Base-by-base conservation (phyloP, 1,140 invertebrate species). In the Trichogramma pretiosum region DNA sequence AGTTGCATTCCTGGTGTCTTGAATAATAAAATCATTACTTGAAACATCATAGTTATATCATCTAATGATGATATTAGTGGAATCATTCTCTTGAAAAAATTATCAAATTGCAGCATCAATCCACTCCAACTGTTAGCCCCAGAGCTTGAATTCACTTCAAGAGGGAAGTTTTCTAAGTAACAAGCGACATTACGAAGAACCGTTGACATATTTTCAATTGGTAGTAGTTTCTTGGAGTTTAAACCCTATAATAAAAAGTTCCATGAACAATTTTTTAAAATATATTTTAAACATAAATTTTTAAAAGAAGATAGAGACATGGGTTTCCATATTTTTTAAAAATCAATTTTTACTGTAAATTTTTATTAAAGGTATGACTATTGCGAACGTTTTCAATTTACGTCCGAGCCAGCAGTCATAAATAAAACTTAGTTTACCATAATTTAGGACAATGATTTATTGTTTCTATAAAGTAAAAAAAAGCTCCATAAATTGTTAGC, bases 151-250 rank as follows among this genome's bases (percentile, higher is more conserved):
- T 81, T 80, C 3, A 83, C 84, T 64, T 97, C 93, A 47, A 91
- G 68, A 4, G 90, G 85, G 26, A 98, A 74, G 70, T 88, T 93
- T 58, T 94, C 90, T 61, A 98, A 76, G 70, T 98, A 98, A 59
- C 81, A 85, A 2, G 92, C 85, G 56, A 98, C 81, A 71, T 99
- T 99, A 54, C 82, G 78, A 22, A 96, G 68, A 35, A 94, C 85
- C 33, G 78, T 76, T 3, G 79, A 76, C 21, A 89, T 57, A 32
- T 78, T 76, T 50, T 93, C 90, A 19, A 81, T 70, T 3, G 89
- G 84, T 36, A 97, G 61, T 1, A 82, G 83, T 70, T 96, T 96
- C 65, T 87, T 89, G 0, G 83, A 83, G 69, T 93, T 95, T 30
- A 97, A 64, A 39, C 85, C 78, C 83, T 87, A 56, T 22, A 76